These are phyloP conservation scores for Hypotaenidia okinawae DNA, from an alignment of 2,797 vertebrate genomes.

Conservation along the genomic window DNA sequence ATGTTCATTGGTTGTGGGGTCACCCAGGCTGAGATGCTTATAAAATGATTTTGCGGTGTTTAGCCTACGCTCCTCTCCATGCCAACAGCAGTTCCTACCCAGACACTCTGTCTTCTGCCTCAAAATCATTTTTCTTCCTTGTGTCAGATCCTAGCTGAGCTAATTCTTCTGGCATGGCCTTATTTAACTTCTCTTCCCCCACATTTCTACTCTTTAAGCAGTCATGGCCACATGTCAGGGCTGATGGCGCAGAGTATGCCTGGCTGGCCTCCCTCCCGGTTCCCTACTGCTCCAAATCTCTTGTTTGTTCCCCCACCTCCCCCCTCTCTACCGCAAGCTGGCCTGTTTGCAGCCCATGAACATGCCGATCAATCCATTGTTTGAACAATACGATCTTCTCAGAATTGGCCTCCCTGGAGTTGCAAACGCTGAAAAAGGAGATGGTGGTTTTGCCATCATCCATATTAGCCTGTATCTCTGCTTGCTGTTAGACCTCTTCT, in stretches of 20 bases:
- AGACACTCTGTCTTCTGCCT: not conserved
- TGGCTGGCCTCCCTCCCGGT: not conserved
- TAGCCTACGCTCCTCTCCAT: not conserved
- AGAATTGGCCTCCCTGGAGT: not conserved
- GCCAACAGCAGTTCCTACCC: not conserved
- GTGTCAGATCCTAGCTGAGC: slow-evolving; percentile 8
- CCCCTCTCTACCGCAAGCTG: not conserved
- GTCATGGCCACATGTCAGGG: not conserved
- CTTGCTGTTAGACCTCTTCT: not conserved
- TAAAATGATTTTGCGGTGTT: not conserved
- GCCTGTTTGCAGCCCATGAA: not conserved
- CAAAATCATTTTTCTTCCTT: not conserved
- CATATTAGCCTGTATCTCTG: not conserved
- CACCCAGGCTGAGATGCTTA: not conserved
- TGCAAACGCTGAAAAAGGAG: not conserved
- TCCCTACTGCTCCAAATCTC: not conserved
- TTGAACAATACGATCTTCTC: not conserved
- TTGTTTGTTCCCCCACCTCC: not conserved
- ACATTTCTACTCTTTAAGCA: not conserved
- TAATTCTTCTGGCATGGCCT: slow-evolving; percentile 6
- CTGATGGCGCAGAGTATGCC: not conserved
- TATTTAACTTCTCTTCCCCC: not conserved
- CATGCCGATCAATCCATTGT: not conserved
- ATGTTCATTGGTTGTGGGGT: not conserved
- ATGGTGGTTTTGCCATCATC: not conserved